phyloP scores from a whole-genome alignment of 2,113 vertebrate species.

The Artemisiospiza belli region DNA sequence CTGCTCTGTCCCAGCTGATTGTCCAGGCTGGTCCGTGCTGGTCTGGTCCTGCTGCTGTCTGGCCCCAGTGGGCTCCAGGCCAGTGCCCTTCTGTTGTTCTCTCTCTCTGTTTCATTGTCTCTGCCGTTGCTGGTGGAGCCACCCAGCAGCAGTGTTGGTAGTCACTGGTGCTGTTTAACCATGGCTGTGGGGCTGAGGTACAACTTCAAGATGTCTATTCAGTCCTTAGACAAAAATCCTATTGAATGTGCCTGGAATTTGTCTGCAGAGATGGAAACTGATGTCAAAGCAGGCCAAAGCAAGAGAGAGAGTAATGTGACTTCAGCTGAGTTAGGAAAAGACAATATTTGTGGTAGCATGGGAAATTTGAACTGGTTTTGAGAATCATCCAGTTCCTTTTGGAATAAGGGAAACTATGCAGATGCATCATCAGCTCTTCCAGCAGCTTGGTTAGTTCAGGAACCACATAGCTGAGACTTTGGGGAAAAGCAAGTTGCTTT shows the following conservation, averaged over 20 bases:
- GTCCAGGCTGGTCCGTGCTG: background rate
- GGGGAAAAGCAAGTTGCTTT: background rate
- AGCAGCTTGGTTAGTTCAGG: background rate
- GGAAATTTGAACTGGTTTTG: background rate
- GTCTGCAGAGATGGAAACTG: background rate
- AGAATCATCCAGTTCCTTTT: background rate
- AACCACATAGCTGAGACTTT: background rate
- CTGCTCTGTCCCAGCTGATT: rapidly evolving
- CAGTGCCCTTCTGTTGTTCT: background rate
- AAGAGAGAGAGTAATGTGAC: background rate
- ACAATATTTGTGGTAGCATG: background rate
- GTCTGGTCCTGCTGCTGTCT: background rate
- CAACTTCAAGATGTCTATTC: background rate
- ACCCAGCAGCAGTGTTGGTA: background rate
- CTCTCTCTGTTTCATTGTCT: background rate
- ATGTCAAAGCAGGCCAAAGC: background rate
- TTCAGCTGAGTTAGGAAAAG: background rate
- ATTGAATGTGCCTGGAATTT: background rate
- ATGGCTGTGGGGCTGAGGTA: background rate
- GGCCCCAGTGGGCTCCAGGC: background rate
- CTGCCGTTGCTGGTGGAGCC: background rate
- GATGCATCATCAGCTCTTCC: background rate
- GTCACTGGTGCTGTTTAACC: background rate
- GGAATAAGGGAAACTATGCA: background rate
- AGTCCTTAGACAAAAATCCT: background rate